Percentiles rank a stretch among this genome's conserved stretches.
phyloP scores from a whole-genome alignment of 2,888 invertebrate species.

The Netelia melanura region DNA sequence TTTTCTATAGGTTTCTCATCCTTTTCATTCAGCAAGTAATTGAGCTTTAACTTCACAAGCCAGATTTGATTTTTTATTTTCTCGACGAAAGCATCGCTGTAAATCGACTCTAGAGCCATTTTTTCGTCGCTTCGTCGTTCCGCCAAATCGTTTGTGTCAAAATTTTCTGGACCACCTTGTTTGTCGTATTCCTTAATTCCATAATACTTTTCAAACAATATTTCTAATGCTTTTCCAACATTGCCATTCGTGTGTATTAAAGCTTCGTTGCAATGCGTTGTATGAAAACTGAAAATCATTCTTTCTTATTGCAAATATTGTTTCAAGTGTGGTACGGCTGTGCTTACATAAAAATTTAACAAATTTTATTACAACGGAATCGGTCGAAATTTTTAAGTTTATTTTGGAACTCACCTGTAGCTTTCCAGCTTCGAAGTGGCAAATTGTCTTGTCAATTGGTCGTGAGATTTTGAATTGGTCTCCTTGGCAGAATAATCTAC shows the following conservation, averaged over 20 bases:
- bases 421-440: constrained; percentile 91
- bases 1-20: constrained; percentile 83
- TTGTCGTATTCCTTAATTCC: constrained; percentile 84
- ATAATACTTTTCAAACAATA: constrained; percentile 91
- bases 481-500: constrained; percentile 89
- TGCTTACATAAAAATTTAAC: no score
- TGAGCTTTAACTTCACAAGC: constrained; percentile 89
- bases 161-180: constrained; percentile 81
- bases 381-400: no score
- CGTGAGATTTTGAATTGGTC: constrained; percentile 87
- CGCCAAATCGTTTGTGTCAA: constrained; percentile 86
- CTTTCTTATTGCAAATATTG: background rate
- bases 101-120: constrained; percentile 91
- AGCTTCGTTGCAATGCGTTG: constrained; percentile 91
- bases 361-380: no score
- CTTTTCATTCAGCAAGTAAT: constrained; percentile 88
- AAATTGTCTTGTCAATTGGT: constrained; percentile 89
- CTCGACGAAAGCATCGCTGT: constrained; percentile 89
- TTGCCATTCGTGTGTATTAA: constrained; percentile 89
- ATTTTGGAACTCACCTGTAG: constrained; percentile 83
- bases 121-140: constrained; percentile 91
- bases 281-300: constrained; percentile 87
- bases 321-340: no score
- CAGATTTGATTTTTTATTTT: constrained; percentile 90
- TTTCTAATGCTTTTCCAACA: constrained; percentile 90